A percentile compares a stretch with the other conserved stretches of the same genome.
Conservation (phyloP, 2,113 vertebrate genomes). For the Tetrao urogallus region DNA sequence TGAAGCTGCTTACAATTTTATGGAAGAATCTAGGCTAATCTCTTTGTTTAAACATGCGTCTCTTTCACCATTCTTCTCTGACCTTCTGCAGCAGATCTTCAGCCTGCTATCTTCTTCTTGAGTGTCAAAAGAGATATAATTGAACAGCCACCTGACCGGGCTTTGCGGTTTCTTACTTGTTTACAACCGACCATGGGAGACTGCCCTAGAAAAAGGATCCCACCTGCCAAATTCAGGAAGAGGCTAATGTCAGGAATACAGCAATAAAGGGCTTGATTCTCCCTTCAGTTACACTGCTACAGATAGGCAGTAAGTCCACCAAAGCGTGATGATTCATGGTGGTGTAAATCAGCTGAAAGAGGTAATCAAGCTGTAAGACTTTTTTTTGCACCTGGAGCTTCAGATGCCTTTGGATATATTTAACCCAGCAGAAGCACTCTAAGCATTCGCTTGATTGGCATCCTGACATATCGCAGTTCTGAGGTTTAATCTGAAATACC, state of each 20-base stretch:
- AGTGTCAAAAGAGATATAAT: neutral
- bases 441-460: neutral
- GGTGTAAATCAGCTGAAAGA: neutral
- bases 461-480: neutral
- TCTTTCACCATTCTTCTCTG: neutral
- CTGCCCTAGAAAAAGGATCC: neutral
- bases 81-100: neutral
- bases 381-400: neutral
- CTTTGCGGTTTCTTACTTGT: neutral
- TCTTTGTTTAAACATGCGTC: neutral
- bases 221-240: neutral
- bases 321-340: neutral
- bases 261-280: neutral
- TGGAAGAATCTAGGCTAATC: neutral
- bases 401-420: neutral
- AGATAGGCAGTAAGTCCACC: neutral
- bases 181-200: neutral
- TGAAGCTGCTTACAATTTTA: slow-evolving; percentile 28
- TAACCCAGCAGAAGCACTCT: neutral
- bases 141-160: neutral
- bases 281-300: neutral
- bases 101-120: neutral
- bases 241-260: neutral
- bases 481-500: neutral
- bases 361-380: neutral